phyloP scores from a whole-genome alignment of 92 coral and sea anemone genomes.

The Palythoa caribaeorum region DNA sequence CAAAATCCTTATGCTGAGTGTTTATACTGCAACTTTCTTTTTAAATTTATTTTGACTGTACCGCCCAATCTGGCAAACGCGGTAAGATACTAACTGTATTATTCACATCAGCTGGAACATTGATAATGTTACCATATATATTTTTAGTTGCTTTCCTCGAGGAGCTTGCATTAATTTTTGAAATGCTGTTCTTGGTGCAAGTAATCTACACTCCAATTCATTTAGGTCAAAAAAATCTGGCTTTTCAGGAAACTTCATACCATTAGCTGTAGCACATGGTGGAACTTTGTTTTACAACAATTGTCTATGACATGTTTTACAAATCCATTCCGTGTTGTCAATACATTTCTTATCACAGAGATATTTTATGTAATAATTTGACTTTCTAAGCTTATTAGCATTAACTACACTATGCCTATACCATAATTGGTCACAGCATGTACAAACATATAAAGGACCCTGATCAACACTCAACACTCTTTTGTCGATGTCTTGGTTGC shows the following conservation, averaged over 20 bases:
- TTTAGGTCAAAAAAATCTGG: no score
- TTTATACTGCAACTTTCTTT: not conserved
- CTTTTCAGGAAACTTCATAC: not conserved
- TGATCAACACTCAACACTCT: not conserved
- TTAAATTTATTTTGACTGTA: not conserved
- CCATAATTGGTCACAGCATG: not conserved
- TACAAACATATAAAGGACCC: slow-evolving; percentile 11
- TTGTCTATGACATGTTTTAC: slow-evolving; percentile 36
- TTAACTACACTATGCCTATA: not conserved
- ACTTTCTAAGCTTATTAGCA: not conserved
- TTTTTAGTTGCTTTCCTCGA: not conserved
- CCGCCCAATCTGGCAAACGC: not conserved
- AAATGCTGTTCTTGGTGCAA: not conserved
- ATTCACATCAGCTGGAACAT: slow-evolving; percentile 7
- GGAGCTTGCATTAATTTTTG: not conserved
- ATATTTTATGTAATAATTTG: not conserved
- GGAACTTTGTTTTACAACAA: not conserved
- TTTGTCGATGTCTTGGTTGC: not conserved
- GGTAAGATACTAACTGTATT: slow-evolving; percentile 27
- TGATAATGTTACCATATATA: not conserved
- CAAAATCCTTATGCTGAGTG: slow-evolving; percentile 42
- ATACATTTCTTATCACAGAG: not conserved
- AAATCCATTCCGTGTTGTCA: slow-evolving; percentile 46
- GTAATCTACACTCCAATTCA: no score
- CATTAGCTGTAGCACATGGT: not conserved